Conservation (phyloP, 2,113 vertebrate species). For the Oxygymnocypris stewartii region DNA sequence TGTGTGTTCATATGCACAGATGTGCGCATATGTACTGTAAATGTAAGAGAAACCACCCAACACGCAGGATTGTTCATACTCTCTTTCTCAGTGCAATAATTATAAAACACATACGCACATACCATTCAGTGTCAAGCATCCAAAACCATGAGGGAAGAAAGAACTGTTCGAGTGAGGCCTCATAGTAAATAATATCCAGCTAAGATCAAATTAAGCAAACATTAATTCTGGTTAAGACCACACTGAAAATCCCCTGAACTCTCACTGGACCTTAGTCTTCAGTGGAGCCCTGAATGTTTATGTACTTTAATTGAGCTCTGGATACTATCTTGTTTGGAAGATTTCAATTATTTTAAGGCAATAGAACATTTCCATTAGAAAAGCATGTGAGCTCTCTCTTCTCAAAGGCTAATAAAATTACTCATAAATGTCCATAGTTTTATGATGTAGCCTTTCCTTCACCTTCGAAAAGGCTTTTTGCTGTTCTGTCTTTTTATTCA, state of each 20-base stretch:
- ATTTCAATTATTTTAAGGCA: conserved; percentile 11
- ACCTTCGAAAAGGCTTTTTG: conserved; percentile 19
- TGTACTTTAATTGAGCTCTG: background rate
- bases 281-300: conserved; percentile 13
- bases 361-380: conserved; percentile 28
- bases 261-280: conserved; percentile 5
- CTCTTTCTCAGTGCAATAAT: background rate
- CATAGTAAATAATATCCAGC: background rate
- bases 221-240: background rate
- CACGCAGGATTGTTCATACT: background rate
- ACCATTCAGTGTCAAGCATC: conserved; percentile 12
- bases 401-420: conserved; percentile 38
- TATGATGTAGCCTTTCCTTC: conserved; percentile 37
- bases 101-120: background rate
- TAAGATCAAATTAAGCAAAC: conserved; percentile 42
- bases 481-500: conserved; percentile 2
- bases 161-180: background rate
- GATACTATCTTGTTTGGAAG: background rate
- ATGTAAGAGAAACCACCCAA: background rate
- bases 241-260: conserved; percentile 6
- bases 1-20: background rate
- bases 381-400: conserved; percentile 16
- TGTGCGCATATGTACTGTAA: background rate
- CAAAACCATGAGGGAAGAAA: background rate
- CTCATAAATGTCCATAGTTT: conserved; percentile 40